Evolutionary conservation across 2,113 vertebrate genomes (phyloP), one percentile per base, ranked within the genome.

Genomic region (Todiramphus saurophagus): DNA sequence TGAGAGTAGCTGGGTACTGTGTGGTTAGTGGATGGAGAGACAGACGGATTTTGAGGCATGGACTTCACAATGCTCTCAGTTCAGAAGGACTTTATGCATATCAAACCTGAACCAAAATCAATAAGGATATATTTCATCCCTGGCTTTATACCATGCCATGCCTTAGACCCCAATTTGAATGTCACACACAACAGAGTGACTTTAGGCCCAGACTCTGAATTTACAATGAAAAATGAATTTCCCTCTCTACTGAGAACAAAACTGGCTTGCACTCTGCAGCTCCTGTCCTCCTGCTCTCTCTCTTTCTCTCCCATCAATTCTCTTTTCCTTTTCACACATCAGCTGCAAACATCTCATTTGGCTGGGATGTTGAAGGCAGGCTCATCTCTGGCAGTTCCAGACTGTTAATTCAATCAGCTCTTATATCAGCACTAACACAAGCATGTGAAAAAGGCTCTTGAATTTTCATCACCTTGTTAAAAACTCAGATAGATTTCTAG

Each of bases 291-390:
- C 78, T 48, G 75, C 74, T 90, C 91, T 62, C 87, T 93, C 59
- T 23, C 48, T 93, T 55, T 25, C 50, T 44, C 69, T 56, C 33
- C 89, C 87, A 89, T 87, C 93, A 96, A 9, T 94, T 94, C 93
- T 51, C 90, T 94, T 85, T 83, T 85, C 63, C 62, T 67, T 95
- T 96, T 96, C 96, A 95, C 94, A 96, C 82, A 93, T 96, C 95
- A 96, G 87, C 92, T 96, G 95, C 94, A 96, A 95, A 93, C 90
- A 90, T 74, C 90, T 96, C 87, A 90, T 96, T 97, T 95, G 91
- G 90, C 81, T 68, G 84, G 55, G 78, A 87, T 83, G 91, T 69
- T 91, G 86, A 89, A 94, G 89, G 83, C 91, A 95, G 83, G 62
- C 84, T 96, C 91, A 91, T 96, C 84, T 93, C 87, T 37, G 70